Percentiles rank a stretch among this genome's conserved stretches.
Evolutionary conservation across 2,797 vertebrate genomes (phyloP).

Genomic region (Schizopygopsis malacanthus): DNA sequence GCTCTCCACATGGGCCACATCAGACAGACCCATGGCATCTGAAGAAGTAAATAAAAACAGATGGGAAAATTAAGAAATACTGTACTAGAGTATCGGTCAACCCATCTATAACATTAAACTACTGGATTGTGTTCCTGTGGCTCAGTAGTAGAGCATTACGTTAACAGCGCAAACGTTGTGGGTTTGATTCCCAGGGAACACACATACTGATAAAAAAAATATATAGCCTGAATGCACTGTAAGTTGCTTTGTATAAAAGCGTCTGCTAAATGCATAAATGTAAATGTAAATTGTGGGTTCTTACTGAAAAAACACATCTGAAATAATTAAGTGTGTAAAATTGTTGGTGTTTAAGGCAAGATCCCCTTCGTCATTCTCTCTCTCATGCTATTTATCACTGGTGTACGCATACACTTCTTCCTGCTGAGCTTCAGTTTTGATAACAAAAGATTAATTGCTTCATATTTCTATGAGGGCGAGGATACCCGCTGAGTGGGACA

Average conservation of each 20-base stretch:
- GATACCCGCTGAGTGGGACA: slow-evolving; percentile 61
- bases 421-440: slow-evolving; percentile 60
- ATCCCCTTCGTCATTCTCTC: slow-evolving; percentile 49
- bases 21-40: slow-evolving; percentile 88
- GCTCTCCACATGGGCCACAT: slow-evolving; percentile 86
- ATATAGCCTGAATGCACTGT: no score
- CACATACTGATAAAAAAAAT: no score
- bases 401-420: slow-evolving; percentile 61
- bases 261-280: no score
- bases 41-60: slow-evolving; percentile 18
- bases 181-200: no score
- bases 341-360: slow-evolving; percentile 54
- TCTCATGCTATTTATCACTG: slow-evolving; percentile 67
- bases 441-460: slow-evolving; percentile 67
- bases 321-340: slow-evolving; percentile 21
- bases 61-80: not conserved
- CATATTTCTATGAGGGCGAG: slow-evolving; percentile 66
- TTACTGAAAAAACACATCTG: not conserved
- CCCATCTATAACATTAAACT: not conserved
- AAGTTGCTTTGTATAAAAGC: no score
- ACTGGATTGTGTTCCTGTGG: no score
- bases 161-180: no score
- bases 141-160: no score
- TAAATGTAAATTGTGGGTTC: not conserved
- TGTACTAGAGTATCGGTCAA: not conserved